Percentiles rank a stretch among this genome's conserved stretches.
These are phyloP conservation scores for Felis chaus DNA, from an alignment of 2,113 vertebrate genomes.

Conservation along the genomic window DNA sequence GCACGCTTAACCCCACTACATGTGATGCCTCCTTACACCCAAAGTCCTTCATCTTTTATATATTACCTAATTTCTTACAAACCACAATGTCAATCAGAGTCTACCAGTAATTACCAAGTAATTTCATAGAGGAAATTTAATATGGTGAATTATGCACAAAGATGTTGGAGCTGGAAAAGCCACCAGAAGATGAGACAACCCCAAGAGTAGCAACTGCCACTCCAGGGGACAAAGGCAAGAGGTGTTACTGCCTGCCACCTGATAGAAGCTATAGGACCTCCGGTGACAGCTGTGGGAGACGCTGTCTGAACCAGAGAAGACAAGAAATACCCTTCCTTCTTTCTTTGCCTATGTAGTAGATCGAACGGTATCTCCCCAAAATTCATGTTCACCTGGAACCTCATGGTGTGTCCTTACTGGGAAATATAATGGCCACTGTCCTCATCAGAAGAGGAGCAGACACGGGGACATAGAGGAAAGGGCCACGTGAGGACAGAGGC, in stretches of 20 bases:
- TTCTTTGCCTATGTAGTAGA: background rate
- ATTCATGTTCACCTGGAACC: background rate
- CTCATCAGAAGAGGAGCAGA: background rate
- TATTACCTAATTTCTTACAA: background rate
- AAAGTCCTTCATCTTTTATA: background rate
- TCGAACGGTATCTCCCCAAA: background rate
- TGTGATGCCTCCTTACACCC: background rate
- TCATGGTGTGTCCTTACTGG: background rate
- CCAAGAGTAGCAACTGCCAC: background rate
- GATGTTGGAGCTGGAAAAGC: background rate
- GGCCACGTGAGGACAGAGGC: fast-evolving
- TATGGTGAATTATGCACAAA: background rate
- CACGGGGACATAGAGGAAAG: no score
- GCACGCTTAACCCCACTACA: background rate
- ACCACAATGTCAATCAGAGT: background rate
- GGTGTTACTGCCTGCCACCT: background rate
- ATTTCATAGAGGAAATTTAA: background rate
- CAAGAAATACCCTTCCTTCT: background rate
- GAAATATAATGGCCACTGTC: background rate
- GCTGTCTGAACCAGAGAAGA: background rate
- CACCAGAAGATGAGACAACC: background rate
- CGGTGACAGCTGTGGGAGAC: background rate
- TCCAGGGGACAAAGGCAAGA: background rate
- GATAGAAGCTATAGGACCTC: background rate
- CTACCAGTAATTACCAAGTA: background rate